Percentiles rank a stretch among this genome's conserved stretches.
These are phyloP conservation scores for Pseudorhombus dupliciocellatus DNA, from an alignment of 2,113 vertebrate genomes.

Conservation along the genomic window DNA sequence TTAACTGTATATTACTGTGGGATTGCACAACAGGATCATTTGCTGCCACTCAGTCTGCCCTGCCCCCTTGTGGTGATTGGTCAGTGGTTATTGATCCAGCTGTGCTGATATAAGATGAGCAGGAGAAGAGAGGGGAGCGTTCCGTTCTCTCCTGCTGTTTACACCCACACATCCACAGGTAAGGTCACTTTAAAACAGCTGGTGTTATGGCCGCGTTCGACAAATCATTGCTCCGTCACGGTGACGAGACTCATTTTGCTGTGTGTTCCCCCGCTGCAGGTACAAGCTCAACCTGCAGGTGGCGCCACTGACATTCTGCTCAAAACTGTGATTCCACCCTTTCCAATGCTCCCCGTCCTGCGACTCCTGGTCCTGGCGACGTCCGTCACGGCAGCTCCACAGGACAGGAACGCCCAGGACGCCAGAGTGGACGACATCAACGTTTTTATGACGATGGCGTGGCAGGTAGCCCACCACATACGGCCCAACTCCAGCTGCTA, in stretches of 20 bases:
- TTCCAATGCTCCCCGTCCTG: constrained; percentile 17
- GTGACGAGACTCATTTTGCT: not conserved
- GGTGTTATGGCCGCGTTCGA: not conserved
- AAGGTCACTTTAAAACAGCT: not conserved
- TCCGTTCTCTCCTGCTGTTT: not conserved
- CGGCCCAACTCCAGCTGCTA: constrained; percentile 57
- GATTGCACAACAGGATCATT: not conserved
- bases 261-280: constrained; percentile 9
- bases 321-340: not conserved
- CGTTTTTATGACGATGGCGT: constrained; percentile 58
- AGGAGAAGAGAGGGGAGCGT: not conserved
- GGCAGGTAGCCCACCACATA: constrained; percentile 50
- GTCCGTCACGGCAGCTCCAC: not conserved
- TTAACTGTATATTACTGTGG: not conserved
- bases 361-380: constrained; percentile 24
- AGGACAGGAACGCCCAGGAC: not conserved
- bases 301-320: not conserved
- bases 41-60: not conserved
- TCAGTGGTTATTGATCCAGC: constrained; percentile 13
- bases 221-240: not conserved
- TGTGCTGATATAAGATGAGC: constrained; percentile 6
- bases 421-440: constrained; percentile 26
- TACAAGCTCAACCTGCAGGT: not conserved
- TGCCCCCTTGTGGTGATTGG: constrained; percentile 11
- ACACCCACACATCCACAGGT: constrained; percentile 8